phyloP scores from a whole-genome alignment of 2,797 vertebrate species.

The Knipowitschia caucasica region DNA sequence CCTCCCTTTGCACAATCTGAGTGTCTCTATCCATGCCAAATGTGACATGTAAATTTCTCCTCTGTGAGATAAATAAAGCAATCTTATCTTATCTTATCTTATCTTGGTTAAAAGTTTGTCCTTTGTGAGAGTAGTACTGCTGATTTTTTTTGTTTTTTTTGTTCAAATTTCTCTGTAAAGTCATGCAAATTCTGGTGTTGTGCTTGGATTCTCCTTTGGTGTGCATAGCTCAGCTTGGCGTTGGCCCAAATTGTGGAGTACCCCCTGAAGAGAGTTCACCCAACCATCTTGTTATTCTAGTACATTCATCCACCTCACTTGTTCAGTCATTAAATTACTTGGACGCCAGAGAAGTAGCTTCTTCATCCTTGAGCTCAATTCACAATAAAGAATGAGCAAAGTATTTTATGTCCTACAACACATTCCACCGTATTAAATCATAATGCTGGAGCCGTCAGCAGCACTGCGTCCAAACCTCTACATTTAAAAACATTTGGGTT shows the following conservation, averaged over 20 bases:
- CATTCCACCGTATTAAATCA: constrained; percentile 12
- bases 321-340: constrained; percentile 48
- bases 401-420: constrained; percentile 21
- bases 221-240: constrained; percentile 64
- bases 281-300: constrained; percentile 67
- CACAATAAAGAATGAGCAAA: constrained; percentile 16
- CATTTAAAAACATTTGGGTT: constrained; percentile 55
- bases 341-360: constrained; percentile 35
- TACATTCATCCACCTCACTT: constrained; percentile 69
- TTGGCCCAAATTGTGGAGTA: constrained; percentile 56
- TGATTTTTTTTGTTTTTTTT: too few relatives aligned
- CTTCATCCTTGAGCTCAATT: constrained; percentile 29
- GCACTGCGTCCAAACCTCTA: constrained; percentile 46
- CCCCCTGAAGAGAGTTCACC: constrained; percentile 58
- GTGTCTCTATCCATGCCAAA: too few relatives aligned
- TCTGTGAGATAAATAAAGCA: too few relatives aligned
- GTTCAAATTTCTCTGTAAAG: constrained; percentile 55
- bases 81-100: too few relatives aligned
- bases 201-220: constrained; percentile 60
- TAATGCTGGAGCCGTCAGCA: constrained; percentile 17
- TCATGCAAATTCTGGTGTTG: constrained; percentile 67
- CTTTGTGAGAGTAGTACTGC: constrained; percentile 34
- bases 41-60: too few relatives aligned
- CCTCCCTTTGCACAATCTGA: too few relatives aligned
- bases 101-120: too few relatives aligned